Base-by-base conservation (phyloP, 2,888 invertebrate genomes). In the Octonoba sinensis region DNA sequence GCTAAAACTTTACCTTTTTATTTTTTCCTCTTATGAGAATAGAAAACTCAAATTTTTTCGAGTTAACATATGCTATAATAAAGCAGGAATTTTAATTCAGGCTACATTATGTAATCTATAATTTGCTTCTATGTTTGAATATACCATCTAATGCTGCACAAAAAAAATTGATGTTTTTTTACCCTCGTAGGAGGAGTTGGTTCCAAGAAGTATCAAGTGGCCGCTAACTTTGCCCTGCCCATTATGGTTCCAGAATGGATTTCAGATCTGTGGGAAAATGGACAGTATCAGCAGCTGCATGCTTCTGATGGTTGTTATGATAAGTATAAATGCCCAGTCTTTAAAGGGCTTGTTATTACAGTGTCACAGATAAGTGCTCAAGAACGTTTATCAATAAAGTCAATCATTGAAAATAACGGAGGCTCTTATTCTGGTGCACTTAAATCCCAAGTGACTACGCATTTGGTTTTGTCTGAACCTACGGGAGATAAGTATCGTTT, bases 171-270 rank as follows among this genome's bases (percentile, higher is more conserved):
- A 51, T 51, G 2, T 51, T 51, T 51, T 51, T 54, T 18, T 18
- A 11, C 18, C 8, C 49, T 56, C 73, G 12, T 27, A 82, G 84
- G 84, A 3, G 87, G 87, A 77, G 88, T 89, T 15, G 88, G 89
- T 24, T 89, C 89, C 44, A 87, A 88, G 79, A 90, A 90, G 85
- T 89, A 89, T 82, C 84, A 86, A 78, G 92, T 92, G 88, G 94
- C 95, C 18, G 90, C 91, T 36, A 91, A 92, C 86, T 90, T 90
- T 85, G 91, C 91, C 70, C 91, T 93, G 78, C 92, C 93, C 46
- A 91, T 96, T 13, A 93, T 96, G 93, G 91, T 91, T 4, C 91
- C 92, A 12, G 90, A 92, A 18, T 97, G 97, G 96, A 90, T 97
- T 0, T 90, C 92, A 49, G 92, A 92, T 0, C 93, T 96, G 0